Percentiles rank a stretch among this genome's conserved stretches.
Conservation (phyloP, 2,797 vertebrate species). For the Enteromius trimaculatus region DNA sequence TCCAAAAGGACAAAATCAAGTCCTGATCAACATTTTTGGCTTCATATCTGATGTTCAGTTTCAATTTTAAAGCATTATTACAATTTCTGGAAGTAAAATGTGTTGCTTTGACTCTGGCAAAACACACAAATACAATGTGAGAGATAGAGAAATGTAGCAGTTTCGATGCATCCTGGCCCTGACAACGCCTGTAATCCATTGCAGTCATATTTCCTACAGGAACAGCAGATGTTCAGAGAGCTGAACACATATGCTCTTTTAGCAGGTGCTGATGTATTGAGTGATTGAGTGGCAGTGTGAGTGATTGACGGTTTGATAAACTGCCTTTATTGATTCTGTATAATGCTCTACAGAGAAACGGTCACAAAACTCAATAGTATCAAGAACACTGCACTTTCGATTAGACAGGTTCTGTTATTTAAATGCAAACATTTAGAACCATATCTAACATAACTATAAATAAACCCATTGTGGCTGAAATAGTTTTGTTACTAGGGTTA, state of each 20-base stretch:
- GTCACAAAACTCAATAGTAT: conserved; percentile 18
- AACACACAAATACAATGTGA: background rate
- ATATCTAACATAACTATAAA: conserved; percentile 14
- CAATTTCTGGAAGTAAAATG: background rate
- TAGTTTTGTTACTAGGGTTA: conserved; percentile 49
- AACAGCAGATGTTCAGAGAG: conserved; percentile 34
- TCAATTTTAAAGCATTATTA: background rate
- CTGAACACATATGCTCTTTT: conserved; percentile 30
- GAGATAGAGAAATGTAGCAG: background rate
- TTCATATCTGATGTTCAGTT: background rate
- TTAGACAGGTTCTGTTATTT: conserved; percentile 47
- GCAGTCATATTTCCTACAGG: conserved; percentile 14
- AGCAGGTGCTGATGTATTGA: conserved; percentile 56
- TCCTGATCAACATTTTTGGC: background rate
- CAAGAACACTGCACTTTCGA: conserved; percentile 20
- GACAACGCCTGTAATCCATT: background rate
- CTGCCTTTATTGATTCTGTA: conserved; percentile 49
- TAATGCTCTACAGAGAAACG: conserved; percentile 39
- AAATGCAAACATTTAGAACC: conserved; percentile 65
- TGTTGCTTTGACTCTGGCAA: background rate
- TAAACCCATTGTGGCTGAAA: conserved; percentile 53
- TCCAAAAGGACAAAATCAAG: background rate
- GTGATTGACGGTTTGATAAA: conserved; percentile 56
- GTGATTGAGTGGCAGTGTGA: conserved; percentile 43
- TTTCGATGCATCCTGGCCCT: background rate